A percentile compares a stretch with the other conserved stretches of the same genome.
These are phyloP conservation scores for Drosophila oshimai DNA, from an alignment of 1,140 invertebrate species.

Conservation along the genomic window DNA sequence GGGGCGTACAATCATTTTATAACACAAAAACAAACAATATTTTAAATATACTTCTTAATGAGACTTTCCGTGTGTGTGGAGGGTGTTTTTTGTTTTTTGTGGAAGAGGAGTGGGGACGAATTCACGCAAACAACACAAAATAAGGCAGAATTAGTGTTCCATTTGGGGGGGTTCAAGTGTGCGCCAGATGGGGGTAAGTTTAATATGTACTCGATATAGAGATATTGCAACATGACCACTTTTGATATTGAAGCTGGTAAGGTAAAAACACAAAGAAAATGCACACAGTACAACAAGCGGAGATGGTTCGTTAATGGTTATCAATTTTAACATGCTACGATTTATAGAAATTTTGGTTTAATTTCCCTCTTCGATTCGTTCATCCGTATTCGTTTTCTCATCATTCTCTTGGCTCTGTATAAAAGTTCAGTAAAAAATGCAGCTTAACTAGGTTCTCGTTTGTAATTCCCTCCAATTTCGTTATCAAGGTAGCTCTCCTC, in stretches of 20 bases:
- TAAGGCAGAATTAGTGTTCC: slow-evolving; percentile 28
- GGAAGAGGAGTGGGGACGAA: slow-evolving; percentile 9
- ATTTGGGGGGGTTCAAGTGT: neutral
- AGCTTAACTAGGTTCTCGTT: slow-evolving; percentile 72
- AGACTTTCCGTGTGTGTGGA: slow-evolving; percentile 24
- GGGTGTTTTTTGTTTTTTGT: neutral
- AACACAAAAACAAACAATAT: slow-evolving; percentile 78
- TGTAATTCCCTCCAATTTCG: slow-evolving; percentile 60
- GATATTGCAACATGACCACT: slow-evolving; percentile 66
- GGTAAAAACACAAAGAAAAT: slow-evolving; percentile 49
- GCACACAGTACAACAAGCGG: slow-evolving; percentile 67
- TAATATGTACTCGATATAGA: slow-evolving; percentile 23
- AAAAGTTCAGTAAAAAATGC: slow-evolving; percentile 82
- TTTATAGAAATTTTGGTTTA: slow-evolving; percentile 61
- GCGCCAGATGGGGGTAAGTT: slow-evolving; percentile 33
- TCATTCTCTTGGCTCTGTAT: slow-evolving; percentile 58
- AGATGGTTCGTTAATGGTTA: slow-evolving; percentile 41
- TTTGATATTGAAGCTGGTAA: slow-evolving; percentile 56
- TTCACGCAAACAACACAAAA: slow-evolving; percentile 40
- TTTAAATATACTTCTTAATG: slow-evolving; percentile 65
- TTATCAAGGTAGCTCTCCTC: slow-evolving; percentile 37
- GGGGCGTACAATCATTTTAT: slow-evolving; percentile 63
- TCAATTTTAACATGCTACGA: slow-evolving; percentile 60
- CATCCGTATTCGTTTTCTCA: slow-evolving; percentile 13
- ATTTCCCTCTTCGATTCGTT: slow-evolving; percentile 16